Conservation (phyloP, 1,140 invertebrate genomes). For the Scaptomyza montana region DNA sequence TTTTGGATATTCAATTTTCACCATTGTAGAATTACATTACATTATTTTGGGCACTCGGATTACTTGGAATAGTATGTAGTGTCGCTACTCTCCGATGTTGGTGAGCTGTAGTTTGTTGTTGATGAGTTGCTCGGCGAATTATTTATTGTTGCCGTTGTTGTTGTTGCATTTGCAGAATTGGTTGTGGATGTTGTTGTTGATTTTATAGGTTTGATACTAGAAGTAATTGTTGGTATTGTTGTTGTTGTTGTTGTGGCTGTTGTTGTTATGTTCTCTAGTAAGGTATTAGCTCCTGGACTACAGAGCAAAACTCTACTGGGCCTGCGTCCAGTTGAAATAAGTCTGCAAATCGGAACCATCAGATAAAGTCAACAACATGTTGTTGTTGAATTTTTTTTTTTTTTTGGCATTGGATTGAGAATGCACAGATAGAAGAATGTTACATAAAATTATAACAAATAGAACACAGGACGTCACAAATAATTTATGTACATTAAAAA, state of each 20-base stretch:
- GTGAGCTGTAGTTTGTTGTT: slow-evolving; percentile 53
- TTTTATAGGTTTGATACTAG: slow-evolving; percentile 54
- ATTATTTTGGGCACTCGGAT: slow-evolving; percentile 48
- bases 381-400: slow-evolving; percentile 4
- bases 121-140: slow-evolving; percentile 42
- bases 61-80: slow-evolving; percentile 67
- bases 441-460: slow-evolving; percentile 1
- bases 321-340: slow-evolving; percentile 80
- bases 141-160: slow-evolving; percentile 18
- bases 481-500: slow-evolving; percentile 15
- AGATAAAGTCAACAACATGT: slow-evolving; percentile 26
- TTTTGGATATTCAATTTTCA: slow-evolving; percentile 26
- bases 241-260: slow-evolving; percentile 39
- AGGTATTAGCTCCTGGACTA: slow-evolving; percentile 73
- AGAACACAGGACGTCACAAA: not conserved
- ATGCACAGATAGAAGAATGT: slow-evolving; percentile 26
- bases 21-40: slow-evolving; percentile 25
- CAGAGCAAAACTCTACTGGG: slow-evolving; percentile 81
- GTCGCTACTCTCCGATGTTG: slow-evolving; percentile 68
- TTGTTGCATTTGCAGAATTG: slow-evolving; percentile 33
- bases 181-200: slow-evolving; percentile 27
- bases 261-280: slow-evolving; percentile 60
- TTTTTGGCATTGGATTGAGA: slow-evolving; percentile 24
- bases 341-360: slow-evolving; percentile 71
- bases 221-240: slow-evolving; percentile 29